A percentile compares a stretch with the other conserved stretches of the same genome.
Conservation (phyloP, 2,113 vertebrate species). For the Lanius collurio region DNA sequence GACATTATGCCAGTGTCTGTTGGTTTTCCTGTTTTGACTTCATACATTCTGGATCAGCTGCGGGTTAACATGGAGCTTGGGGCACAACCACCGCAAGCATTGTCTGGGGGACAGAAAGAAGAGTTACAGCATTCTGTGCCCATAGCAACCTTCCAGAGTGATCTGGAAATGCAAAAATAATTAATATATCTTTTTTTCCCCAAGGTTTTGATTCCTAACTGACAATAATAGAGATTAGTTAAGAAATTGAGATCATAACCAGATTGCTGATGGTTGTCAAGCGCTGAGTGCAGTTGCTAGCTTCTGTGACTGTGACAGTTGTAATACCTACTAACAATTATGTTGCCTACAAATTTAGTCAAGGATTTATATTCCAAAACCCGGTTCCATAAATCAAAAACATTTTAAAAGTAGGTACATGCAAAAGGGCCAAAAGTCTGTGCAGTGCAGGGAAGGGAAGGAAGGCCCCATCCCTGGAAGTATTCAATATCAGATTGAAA, state of each 20-base stretch:
- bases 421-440: background rate
- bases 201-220: background rate
- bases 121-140: background rate
- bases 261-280: background rate
- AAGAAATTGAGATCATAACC: background rate
- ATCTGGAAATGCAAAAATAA: background rate
- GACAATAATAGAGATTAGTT: background rate
- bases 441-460: background rate
- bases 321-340: background rate
- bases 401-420: background rate
- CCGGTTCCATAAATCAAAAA: background rate
- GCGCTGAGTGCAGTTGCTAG: background rate
- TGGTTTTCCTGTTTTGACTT: background rate
- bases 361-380: background rate
- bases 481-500: accelerated
- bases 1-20: background rate
- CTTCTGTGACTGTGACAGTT: background rate
- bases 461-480: background rate
- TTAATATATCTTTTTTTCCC: background rate
- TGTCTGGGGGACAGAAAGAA: background rate
- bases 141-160: background rate
- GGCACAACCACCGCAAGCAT: background rate
- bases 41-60: background rate
- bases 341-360: background rate
- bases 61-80: background rate